Conservation (phyloP, 2,113 vertebrate species). For the Myocastor coypus region DNA sequence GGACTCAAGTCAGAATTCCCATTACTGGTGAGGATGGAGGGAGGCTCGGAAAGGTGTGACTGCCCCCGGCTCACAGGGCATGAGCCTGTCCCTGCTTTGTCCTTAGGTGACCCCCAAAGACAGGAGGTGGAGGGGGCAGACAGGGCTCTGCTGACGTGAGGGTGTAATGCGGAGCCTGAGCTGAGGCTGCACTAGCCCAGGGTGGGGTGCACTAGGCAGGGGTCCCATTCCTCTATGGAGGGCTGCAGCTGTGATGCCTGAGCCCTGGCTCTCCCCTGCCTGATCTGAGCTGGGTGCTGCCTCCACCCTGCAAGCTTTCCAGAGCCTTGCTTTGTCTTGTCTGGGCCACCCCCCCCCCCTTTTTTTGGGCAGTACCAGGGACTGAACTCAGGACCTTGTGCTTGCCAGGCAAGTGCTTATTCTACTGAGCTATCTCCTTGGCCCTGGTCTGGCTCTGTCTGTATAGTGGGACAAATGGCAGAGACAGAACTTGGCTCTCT, state of each 20-base stretch:
- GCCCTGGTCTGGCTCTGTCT: background rate
- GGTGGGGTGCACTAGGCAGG: accelerated
- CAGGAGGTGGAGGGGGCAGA: too few species aligned
- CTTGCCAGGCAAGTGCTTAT: too few species aligned
- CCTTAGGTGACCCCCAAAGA: background rate
- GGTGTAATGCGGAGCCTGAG: background rate
- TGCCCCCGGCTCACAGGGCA: background rate
- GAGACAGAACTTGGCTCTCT: background rate
- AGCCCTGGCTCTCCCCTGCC: background rate
- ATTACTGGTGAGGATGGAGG: too few species aligned
- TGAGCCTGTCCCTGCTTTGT: background rate
- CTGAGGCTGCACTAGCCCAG: accelerated
- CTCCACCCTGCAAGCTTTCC: background rate
- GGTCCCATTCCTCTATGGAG: background rate
- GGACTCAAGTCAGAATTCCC: background rate
- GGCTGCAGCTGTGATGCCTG: background rate
- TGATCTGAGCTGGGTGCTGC: background rate
- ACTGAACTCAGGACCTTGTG: too few species aligned
- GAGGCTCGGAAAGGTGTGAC: background rate
- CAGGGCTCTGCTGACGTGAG: background rate
- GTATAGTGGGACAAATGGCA: background rate
- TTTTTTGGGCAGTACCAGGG: too few species aligned
- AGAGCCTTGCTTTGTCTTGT: background rate
- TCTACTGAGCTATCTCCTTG: too few species aligned
- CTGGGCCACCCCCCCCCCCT: too few species aligned